Base-by-base conservation (phyloP, 2,113 vertebrate species). In the Ceyx cyanopectus region DNA sequence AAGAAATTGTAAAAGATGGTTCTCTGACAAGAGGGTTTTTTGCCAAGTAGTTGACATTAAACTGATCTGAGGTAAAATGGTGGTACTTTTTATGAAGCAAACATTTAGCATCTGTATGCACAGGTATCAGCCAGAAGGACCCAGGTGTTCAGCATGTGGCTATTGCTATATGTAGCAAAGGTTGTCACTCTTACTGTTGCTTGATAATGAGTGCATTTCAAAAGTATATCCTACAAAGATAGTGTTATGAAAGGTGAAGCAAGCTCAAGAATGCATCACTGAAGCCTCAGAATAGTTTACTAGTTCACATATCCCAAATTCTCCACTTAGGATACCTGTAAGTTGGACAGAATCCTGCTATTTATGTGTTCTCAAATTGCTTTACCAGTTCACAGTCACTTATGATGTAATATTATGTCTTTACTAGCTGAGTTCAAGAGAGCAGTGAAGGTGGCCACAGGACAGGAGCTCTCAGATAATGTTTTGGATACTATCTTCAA, bases 401-500 rank as follows among this genome's bases (percentile, higher is more conserved):
- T 88, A 2, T 80, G 73, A n/a, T 87, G 69, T 90, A 80, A 30
- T 92, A 14, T 94, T 96, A 20, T 97, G 45, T 63, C 72, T 93
- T 93, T 89, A 61, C 43, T 93, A 99, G 99, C 98, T 58, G 98
- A 99, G 89, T 99, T 99, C 95, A 99, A 98, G 96, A 98, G 99
- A 92, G 99, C 99, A 3, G 99, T 99, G 91, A 99, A 97, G 95
- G 99, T 99, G 57, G 98, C 98, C 82, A 99, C 99, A 10, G 99
- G 99, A 62, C 98, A 99, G 10, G 98, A 99, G 20, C 98, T 99
- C 82, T 99, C 99, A 0, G 98, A 99, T 73, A 99, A 98, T 8
- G 98, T 99, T 63, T 94, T 99, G 97, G 99, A 99, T 93, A 99
- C 99, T 0, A 98, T 99, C 80, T 99, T 99, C 91, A 99, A 99